Base-by-base conservation (phyloP, 2,888 invertebrate genomes). In the Rhynchonema sp. region DNA sequence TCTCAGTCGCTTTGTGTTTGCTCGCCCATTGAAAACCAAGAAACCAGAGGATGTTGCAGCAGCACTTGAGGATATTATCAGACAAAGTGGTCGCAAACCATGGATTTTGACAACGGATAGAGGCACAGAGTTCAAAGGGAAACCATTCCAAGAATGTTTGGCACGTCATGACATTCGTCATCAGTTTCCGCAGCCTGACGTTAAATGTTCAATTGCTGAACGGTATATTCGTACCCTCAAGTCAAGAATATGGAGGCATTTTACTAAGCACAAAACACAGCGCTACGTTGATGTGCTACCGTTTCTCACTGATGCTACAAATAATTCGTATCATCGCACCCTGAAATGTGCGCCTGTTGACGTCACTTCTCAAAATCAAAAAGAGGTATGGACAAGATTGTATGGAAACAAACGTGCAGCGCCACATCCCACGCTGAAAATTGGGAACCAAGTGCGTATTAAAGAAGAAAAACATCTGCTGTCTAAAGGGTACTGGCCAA, bases 401-500 rank as follows among this genome's bases (percentile, higher is more conserved):
- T 49, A 49, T n/a, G 49, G 49, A 49, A n/a, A 17, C 13, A 17
- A 17, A 6, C 3, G n/a, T 6, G 3, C 3, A 23, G n/a, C 9
- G n/a, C 3, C n/a, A 49, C 9, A 46, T 25, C 9, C 13, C 2
- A 26, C 17, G 30, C 30, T 56, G 2, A 30, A 56, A 23, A 23
- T 46, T 46, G 57, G 59, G 3, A 54, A 59, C 54, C 53, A 28
- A 54, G 59, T 59, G 13, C 26, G 59, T n/a, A 53, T 59, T 29
- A 28, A 25, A 2, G 54, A 22, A 26, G 23, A 25, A 22, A 59
- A 59, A 30, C 46, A 46, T 30, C 2, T 6, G n/a, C 30, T 59
- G 13, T 13, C 25, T 13, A 59, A 59, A 54, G 59, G 59, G 1
- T 59, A 59, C 38, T 29, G 55, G 9, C n/a, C 59, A 6, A 59